Percentiles rank a stretch among this genome's conserved stretches.
phyloP scores from a whole-genome alignment of 2,888 invertebrate species.

The Clanis bilineata region DNA sequence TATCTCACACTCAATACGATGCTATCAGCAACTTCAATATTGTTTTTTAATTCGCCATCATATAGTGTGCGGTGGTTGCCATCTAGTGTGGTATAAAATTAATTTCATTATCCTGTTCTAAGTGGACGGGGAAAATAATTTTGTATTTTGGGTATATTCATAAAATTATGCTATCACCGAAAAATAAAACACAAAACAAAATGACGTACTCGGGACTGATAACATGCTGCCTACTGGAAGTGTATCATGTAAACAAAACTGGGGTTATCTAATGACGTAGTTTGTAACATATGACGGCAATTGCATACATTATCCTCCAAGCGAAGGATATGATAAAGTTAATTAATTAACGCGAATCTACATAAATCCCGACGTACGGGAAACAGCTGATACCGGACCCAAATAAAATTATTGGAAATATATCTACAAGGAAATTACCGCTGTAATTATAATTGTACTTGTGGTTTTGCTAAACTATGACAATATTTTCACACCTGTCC shows the following conservation, averaged over 20 bases:
- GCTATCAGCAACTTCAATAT: no score
- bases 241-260: neutral
- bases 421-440: neutral
- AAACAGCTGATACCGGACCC: neutral
- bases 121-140: no score
- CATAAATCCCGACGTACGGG: neutral
- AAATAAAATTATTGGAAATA: neutral
- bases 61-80: no score
- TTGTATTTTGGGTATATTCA: no score
- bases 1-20: neutral
- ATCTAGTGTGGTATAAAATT: no score
- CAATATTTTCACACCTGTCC: neutral
- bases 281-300: neutral
- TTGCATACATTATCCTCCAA: neutral
- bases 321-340: neutral
- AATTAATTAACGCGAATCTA: neutral
- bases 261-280: neutral
- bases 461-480: neutral
- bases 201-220: neutral
- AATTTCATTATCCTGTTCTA: no score
- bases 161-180: no score
- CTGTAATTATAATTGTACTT: neutral
- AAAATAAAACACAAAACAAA: neutral
- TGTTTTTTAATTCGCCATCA: no score
- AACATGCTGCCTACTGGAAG: neutral